These are phyloP conservation scores for Scleropages formosus DNA, from an alignment of 2,797 vertebrate genomes.

Conservation along the genomic window DNA sequence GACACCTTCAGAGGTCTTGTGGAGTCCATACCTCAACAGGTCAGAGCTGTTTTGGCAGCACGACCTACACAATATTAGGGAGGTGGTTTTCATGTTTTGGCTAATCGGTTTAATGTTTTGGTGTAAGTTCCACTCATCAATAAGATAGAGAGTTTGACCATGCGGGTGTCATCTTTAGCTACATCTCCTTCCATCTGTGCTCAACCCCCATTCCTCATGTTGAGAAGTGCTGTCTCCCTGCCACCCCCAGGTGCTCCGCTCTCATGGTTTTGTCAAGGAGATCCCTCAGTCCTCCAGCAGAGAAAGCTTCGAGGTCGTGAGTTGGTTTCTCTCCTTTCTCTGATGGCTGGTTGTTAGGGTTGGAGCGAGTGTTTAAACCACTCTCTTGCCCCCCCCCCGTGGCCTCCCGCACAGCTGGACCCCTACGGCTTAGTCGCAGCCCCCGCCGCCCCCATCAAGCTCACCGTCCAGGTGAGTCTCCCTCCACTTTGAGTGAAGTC, in stretches of 20 bases:
- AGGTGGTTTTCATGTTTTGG: too few relatives aligned
- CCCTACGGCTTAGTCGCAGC: slow-evolving; percentile 47
- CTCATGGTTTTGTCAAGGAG: slow-evolving; percentile 58
- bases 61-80: too few relatives aligned
- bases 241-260: slow-evolving; percentile 41
- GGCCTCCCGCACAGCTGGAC: slow-evolving; percentile 41
- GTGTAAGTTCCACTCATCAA: too few relatives aligned
- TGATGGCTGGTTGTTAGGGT: background rate
- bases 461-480: background rate
- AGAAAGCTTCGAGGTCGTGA: slow-evolving; percentile 49
- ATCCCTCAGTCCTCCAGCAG: slow-evolving; percentile 39
- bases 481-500: background rate
- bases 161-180: too few relatives aligned
- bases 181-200: too few relatives aligned
- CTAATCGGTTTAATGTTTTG: too few relatives aligned
- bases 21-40: too few relatives aligned
- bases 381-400: slow-evolving; percentile 6
- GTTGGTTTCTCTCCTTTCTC: slow-evolving; percentile 14
- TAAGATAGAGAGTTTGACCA: too few relatives aligned
- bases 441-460: slow-evolving; percentile 16
- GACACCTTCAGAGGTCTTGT: too few relatives aligned
- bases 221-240: too few relatives aligned
- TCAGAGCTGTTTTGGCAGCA: too few relatives aligned
- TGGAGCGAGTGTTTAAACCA: background rate
- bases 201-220: too few relatives aligned